Evolutionary conservation across 2,797 vertebrate species (phyloP).

Genomic region (Takifugu ocellatus): DNA sequence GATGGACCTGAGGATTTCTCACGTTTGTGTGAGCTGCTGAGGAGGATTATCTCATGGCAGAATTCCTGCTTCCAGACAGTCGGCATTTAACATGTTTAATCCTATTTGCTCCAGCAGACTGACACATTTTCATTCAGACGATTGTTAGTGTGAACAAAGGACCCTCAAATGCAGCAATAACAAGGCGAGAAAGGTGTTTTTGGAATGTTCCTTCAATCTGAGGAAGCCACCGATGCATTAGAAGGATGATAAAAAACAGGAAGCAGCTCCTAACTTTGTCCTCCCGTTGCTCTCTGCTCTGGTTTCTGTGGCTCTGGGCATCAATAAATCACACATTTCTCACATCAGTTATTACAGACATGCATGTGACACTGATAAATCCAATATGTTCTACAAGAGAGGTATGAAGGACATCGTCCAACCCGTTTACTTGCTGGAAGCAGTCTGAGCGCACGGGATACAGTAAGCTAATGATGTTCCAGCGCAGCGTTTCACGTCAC

Average conservation of each 20-base stretch:
- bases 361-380: slow-evolving; percentile 20
- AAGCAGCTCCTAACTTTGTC: not conserved
- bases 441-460: not conserved
- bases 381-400: slow-evolving; percentile 7
- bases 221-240: not conserved
- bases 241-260: slow-evolving; percentile 1
- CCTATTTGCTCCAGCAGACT: slow-evolving; percentile 87
- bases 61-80: slow-evolving; percentile 80
- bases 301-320: slow-evolving; percentile 18
- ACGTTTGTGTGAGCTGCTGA: slow-evolving; percentile 38
- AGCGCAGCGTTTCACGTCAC: not conserved
- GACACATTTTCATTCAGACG: slow-evolving; percentile 82
- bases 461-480: slow-evolving; percentile 15
- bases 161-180: slow-evolving; percentile 59
- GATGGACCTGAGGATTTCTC: slow-evolving; percentile 36
- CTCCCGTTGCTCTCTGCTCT: not conserved
- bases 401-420: slow-evolving; percentile 16
- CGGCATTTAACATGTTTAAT: slow-evolving; percentile 82
- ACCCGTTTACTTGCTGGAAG: slow-evolving; percentile 11
- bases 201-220: slow-evolving; percentile 4
- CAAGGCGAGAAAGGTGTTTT: slow-evolving; percentile 32
- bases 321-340: slow-evolving; percentile 4
- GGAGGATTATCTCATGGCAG: slow-evolving; percentile 76
- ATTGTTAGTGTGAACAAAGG: slow-evolving; percentile 70
- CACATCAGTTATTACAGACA: slow-evolving; percentile 25